Evolutionary conservation across 2,888 invertebrate genomes (phyloP).

Genomic region (Parelbella ahira): DNA sequence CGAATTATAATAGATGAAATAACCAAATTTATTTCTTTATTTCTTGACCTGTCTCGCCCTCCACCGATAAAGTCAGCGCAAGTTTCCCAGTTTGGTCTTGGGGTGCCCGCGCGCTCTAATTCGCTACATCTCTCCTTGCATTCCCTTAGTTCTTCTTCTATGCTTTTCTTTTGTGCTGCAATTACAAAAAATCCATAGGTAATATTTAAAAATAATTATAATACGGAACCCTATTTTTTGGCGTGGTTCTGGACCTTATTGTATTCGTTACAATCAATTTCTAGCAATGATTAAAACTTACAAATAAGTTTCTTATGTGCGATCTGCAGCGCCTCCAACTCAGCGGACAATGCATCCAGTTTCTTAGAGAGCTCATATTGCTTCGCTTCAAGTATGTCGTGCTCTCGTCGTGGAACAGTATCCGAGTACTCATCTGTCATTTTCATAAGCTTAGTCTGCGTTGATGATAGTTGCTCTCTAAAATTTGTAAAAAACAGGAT

Average conservation of each 20-base stretch:
- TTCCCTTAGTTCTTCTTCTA: conserved; percentile 62
- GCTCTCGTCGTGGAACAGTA: conserved; percentile 64
- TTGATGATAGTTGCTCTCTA: conserved; percentile 63
- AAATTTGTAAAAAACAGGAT: too few species aligned
- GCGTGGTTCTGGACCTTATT: too few species aligned
- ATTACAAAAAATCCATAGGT: too few species aligned
- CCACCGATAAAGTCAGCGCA: conserved; percentile 76
- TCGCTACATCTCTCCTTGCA: conserved; percentile 65
- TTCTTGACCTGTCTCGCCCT: conserved; percentile 58
- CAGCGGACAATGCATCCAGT: conserved; percentile 37
- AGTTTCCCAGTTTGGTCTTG: conserved; percentile 71
- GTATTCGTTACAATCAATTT: too few species aligned
- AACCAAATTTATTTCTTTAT: too few species aligned
- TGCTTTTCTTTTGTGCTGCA: conserved; percentile 48
- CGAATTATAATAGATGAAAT: too few species aligned
- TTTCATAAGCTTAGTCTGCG: conserved; percentile 56
- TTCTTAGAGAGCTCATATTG: conserved; percentile 41
- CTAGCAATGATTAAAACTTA: too few species aligned
- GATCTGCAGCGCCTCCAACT: conserved; percentile 46
- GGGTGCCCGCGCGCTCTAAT: conserved; percentile 70
- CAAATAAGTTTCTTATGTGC: conserved; percentile 47
- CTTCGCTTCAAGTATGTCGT: conserved; percentile 54
- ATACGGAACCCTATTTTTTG: too few species aligned
- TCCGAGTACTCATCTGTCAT: conserved; percentile 67
- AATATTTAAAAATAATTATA: too few species aligned